A percentile compares a stretch with the other conserved stretches of the same genome.
These are phyloP conservation scores for Sebastiscus tertius DNA, from an alignment of 2,797 vertebrate genomes.

Conservation along the genomic window DNA sequence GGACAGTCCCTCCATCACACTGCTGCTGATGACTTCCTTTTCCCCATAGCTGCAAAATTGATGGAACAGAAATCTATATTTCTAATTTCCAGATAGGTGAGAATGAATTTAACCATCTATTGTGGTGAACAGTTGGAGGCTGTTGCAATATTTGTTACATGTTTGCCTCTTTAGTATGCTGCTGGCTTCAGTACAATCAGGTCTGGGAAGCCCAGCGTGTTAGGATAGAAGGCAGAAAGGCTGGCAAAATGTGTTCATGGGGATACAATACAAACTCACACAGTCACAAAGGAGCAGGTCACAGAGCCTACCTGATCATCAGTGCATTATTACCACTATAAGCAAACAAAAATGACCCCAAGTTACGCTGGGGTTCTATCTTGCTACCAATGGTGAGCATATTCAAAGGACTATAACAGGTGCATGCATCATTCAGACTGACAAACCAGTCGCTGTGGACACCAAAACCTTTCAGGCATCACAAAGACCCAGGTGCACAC, in stretches of 20 bases:
- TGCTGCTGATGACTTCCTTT: conserved; percentile 18
- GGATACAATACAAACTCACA: neutral
- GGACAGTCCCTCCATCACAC: conserved; percentile 25
- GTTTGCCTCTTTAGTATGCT: conserved; percentile 22
- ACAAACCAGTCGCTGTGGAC: conserved; percentile 29
- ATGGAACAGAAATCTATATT: conserved; percentile 17
- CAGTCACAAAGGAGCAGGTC: neutral
- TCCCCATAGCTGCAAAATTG: conserved; percentile 1
- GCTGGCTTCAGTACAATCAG: conserved; percentile 21
- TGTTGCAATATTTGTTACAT: conserved; percentile 47
- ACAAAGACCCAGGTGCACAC: conserved; percentile 28
- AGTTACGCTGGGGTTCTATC: conserved; percentile 5
- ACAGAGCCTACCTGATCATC: neutral
- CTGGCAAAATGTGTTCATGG: neutral
- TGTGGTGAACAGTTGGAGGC: conserved; percentile 19
- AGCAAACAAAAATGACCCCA: conserved; percentile 6
- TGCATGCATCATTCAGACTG: conserved; percentile 40
- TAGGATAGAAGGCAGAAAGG: neutral
- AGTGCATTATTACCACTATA: conserved; percentile 11
- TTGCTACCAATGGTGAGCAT: neutral
- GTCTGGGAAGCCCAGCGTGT: neutral
- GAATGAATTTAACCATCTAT: conserved; percentile 29
- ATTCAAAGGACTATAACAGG: conserved; percentile 33
- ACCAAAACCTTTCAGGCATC: conserved; percentile 45
- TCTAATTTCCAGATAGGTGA: conserved; percentile 16